Evolutionary conservation across 2,797 vertebrate genomes (phyloP), one percentile per base, ranked within the genome.

Genomic region (Podarcis lilfordi): DNA sequence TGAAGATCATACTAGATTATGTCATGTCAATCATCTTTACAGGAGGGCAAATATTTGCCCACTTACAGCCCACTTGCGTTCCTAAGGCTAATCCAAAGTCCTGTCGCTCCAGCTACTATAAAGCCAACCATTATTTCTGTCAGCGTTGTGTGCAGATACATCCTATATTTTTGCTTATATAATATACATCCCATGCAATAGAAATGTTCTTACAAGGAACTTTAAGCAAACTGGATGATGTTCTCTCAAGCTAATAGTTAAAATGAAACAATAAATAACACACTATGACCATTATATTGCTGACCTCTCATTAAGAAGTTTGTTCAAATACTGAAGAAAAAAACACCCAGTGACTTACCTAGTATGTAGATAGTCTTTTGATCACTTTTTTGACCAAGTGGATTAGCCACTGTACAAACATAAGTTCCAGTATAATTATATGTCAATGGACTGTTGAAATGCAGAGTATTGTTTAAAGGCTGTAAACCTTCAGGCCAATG

Each of bases 341-440:
- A 3, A 89, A 69, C 32, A 2, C 85, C 84, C 40, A 74, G 81
- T 77, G 76, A 95, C 98, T 98, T 96, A 99, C 99, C 98, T 97
- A 97, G 95, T 92, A 99, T 98, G 95, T 98, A 98, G 95, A 99
- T 92, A 79, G 97, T 86, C 96, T 95, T 98, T 96, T 95, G 98
- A 97, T 96, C 98, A 95, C 97, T 97, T 96, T 94, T 97, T 84
- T 97, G 96, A 85, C 98, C 98, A 59, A 99, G 97, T 59, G 98
- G 96, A 93, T 99, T 99, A 35, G 95, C 96, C 94, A 98, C 99
- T 92, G 98, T 98, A 92, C 99, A 99, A 92, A 98, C 93, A 2
- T 99, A 99, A 88, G 98, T 97, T 82, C 98, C 99, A n/a, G 98
- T 98, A 96, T 99, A 98, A 92, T 98, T 99, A 84, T 96, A 97